Base-by-base conservation (phyloP, 2,113 vertebrate genomes). In the Egretta garzetta region DNA sequence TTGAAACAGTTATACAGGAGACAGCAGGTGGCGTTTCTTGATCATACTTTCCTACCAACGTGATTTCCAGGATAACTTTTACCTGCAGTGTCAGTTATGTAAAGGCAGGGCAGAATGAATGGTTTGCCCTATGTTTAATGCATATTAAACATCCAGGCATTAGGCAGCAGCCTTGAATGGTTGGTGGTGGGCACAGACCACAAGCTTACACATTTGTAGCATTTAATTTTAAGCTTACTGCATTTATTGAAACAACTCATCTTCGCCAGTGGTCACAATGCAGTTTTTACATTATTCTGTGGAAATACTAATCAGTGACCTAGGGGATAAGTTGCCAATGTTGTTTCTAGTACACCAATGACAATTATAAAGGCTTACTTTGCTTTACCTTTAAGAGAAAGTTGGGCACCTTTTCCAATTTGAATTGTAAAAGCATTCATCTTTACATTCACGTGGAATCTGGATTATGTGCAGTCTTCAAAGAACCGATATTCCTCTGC, bases 21-120 rank as follows among this genome's bases (percentile, higher is more conserved):
- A 80, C 96, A 93, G 91, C 91, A 97, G 96, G 55, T 96, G 96
- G 96, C 96, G 96, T 95, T 89, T 91, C 64, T 67, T 62, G 76
- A 84, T 93, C 73, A 10, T 5, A 1, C 28, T 91, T 85, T 35
- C 20, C 18, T 86, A 24, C 22, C 1, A 9, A 6, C 1, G 0
- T 1, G 1, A 8, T 74, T 91, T 86, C 18, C 32, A 37, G 55
- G 35, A 7, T 35, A 28, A 20, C 32, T 55, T 27, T 10, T 13
- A 43, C 27, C 22, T 74, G n/a, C 59, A 9, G 22, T 23, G 22
- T 23, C 80, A 37, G 32, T 71, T 76, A 20, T 0, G 2, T 68
- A 47, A 79, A 80, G 43, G 32, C 24, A 41, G 21, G 50, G 20
- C 26, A 52, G 26, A 79, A 21, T 28, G 3, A 79, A 16, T 10